phyloP scores from a whole-genome alignment of 1,140 invertebrate genomes.

The Cyclina sinensis region DNA sequence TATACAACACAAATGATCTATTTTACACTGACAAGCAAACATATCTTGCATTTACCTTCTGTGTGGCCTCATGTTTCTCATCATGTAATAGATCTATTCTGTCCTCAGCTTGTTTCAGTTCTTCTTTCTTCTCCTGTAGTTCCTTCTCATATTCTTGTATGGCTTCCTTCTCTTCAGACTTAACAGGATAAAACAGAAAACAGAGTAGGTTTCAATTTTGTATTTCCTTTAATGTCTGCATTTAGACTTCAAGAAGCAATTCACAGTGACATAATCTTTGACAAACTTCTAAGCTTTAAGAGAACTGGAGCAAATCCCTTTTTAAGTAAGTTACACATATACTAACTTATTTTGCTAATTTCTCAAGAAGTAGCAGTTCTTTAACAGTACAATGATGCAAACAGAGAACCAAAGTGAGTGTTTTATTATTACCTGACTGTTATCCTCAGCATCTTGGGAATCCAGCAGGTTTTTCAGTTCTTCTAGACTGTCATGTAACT shows the following conservation, averaged over 20 bases:
- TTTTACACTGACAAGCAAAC: no score
- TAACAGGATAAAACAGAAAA: no score
- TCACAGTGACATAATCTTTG: no score
- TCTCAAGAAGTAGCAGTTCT: not conserved
- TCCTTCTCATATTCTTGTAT: conserved; percentile 62
- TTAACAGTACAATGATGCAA: not conserved
- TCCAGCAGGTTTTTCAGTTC: conserved; percentile 44
- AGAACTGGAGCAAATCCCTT: no score
- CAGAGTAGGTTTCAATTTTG: no score
- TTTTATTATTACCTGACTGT: conserved; percentile 18
- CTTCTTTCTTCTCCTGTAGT: conserved; percentile 38
- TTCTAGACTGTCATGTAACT: conserved; percentile 33
- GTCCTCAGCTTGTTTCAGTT: conserved; percentile 4
- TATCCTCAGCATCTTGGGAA: not conserved
- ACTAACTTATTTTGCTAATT: not conserved
- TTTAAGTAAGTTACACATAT: no score
- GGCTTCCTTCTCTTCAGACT: conserved; percentile 61
- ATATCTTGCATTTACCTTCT: conserved; percentile 39
- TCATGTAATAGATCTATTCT: conserved; percentile 12
- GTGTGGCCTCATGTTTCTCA: conserved; percentile 22
- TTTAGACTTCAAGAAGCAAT: no score
- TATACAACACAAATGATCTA: no score
- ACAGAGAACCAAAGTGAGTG: not conserved
- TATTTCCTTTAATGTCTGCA: no score
- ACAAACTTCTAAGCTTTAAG: no score